These are phyloP conservation scores for Zaprionus africanus DNA, from an alignment of 1,140 invertebrate species.

Conservation along the genomic window DNA sequence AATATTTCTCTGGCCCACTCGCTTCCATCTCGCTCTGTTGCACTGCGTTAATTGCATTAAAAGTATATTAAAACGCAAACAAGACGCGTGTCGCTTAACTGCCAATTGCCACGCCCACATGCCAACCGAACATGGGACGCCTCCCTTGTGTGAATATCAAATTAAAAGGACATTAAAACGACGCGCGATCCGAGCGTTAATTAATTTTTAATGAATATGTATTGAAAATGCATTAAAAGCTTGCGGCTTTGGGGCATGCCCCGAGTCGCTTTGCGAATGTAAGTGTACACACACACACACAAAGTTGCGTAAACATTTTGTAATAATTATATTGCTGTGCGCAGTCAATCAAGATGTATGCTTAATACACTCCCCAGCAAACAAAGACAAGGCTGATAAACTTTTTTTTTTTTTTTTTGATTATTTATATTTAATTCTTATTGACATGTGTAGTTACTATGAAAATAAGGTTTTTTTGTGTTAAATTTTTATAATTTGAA, in stretches of 20 bases:
- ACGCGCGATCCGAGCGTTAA: slow-evolving; percentile 44
- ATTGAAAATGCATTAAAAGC: slow-evolving; percentile 69
- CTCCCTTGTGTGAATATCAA: slow-evolving; percentile 53
- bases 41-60: slow-evolving; percentile 68
- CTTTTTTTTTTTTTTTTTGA: neutral
- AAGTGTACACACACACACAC: neutral
- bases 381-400: neutral
- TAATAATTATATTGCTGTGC: slow-evolving; percentile 28
- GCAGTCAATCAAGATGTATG: neutral
- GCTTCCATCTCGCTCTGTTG: slow-evolving; percentile 3
- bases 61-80: slow-evolving; percentile 60
- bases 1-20: neutral
- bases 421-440: too few species aligned
- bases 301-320: neutral
- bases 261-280: neutral
- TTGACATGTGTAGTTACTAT: too few species aligned
- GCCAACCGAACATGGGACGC: neutral
- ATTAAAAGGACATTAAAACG: slow-evolving; percentile 67
- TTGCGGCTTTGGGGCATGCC: slow-evolving; percentile 21
- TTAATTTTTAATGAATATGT: slow-evolving; percentile 77
- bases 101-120: slow-evolving; percentile 26
- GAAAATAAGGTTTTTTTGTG: too few species aligned
- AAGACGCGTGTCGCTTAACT: slow-evolving; percentile 22
- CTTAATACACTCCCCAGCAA: neutral
- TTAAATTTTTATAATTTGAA: too few species aligned